Base-by-base conservation (phyloP, 2,888 invertebrate species). In the Machimus atricapillus region DNA sequence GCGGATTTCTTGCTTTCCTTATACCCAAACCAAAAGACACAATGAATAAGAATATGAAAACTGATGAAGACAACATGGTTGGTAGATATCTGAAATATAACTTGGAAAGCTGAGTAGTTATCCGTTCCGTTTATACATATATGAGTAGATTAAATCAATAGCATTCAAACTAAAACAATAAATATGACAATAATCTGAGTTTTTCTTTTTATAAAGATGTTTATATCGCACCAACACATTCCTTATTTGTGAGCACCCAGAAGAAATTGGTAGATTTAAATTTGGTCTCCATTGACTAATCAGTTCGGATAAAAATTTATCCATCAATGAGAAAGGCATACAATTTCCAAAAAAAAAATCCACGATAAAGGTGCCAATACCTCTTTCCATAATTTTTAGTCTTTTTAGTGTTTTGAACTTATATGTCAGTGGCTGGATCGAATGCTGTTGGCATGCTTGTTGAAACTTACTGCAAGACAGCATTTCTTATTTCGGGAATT, bases 401-500 rank as follows among this genome's bases (percentile, higher is more conserved):
- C 34, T 4, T 34, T 34, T 34, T 3, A 34, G 3, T 34, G 27
- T 27, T 27, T 27, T 27, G 27, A 2, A 27, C n/a, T n/a, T n/a
- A n/a, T n/a, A n/a, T n/a, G n/a, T n/a, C n/a, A 23, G 91, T 91
- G 6, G 6, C 43, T 7, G 34, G 56, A 31, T n/a, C 81, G 9
- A 81, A 81, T 56, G n/a, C n/a, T 31, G 56, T 27, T 16, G 52
- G 81, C 16, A 31, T 52, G 14, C 56, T 81, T 7, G 1, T 81
- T 12, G 56, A 81, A 27, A 27, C 8, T 12, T 16, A 56, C n/a
- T 56, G 52, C n/a, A 56, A 46, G 8, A 14, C 19, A 52, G 90
- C 93, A 66, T 94, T 94, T 89, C 87, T 90, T 7, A 86, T 89
- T 19, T 89, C 90, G 3, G 90, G 91, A 0, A 87, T 88, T 9